Base-by-base conservation (phyloP, 37 sponge, comb jelly and placozoan species). In the Axinella damicornis region DNA sequence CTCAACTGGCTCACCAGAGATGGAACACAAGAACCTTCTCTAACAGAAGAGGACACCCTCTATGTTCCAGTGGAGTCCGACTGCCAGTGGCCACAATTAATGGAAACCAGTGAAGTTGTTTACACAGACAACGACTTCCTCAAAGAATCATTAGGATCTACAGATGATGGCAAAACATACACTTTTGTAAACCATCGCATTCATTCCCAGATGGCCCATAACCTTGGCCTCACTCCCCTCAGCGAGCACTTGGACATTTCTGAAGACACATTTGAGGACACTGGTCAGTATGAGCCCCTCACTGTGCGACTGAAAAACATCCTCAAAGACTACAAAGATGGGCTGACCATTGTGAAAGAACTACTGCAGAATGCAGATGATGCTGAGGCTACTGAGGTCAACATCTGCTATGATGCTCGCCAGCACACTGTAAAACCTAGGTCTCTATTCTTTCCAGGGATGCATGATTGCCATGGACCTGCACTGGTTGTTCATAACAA, bases 331-430 rank as follows among this genome's bases (percentile, higher is more conserved):
- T 91, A 91, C 72, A 86, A 86, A 65, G 92, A 80, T 72, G 83
- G 87, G 2, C 65, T 78, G 24, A 84, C 80, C 12, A 87, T 91
- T 22, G 36, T 91, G 65, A 86, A 91, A 56, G 92, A 91, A 38
- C 30, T 90, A 31, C 54, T 90, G 22, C 90, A 90, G 70, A 90
- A 90, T 85, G 90, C 90, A 57, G 92, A 91, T 57, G 92, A 91
- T 91, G 92, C 92, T 28, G 92, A 56, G 25, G 92, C 92, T 39
- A 87, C 87, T 24, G 82, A 81, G 56, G 76, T 91, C 41, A 76
- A 80, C 52, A 76, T 91, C n/a, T 63, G 80, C 65, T 81, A 85
- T 58, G 92, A 91, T 60, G 59, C 41, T 21, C 38, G 92, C 5
- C 28, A 32, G 17, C 83, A 83, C 27, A 22, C 57, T 9, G 63